phyloP scores from a whole-genome alignment of 2,797 vertebrate genomes.

The Rhabdophis nuchalis region DNA sequence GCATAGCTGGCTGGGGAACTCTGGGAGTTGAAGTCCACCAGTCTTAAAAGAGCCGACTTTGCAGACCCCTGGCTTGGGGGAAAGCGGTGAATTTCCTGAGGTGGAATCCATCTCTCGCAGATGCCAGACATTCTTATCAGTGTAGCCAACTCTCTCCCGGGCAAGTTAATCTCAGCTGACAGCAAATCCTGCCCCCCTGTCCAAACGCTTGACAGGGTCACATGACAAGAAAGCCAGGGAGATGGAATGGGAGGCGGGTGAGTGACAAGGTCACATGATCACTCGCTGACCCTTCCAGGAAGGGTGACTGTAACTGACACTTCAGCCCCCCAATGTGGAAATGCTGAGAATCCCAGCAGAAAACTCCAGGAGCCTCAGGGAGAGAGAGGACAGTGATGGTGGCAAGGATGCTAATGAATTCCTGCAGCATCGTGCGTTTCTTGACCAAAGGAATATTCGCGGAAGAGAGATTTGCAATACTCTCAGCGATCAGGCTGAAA shows the following conservation, averaged over 20 bases:
- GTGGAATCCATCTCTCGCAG: too few species aligned
- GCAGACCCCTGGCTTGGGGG: too few species aligned
- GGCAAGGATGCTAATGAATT: neutral
- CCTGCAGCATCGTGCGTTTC: neutral
- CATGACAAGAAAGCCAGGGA: conserved; percentile 36
- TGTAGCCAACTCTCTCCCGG: neutral
- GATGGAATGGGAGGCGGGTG: conserved; percentile 2
- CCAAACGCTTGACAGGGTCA: conserved; percentile 55
- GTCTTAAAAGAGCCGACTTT: too few species aligned
- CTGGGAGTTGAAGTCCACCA: too few species aligned
- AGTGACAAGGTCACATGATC: conserved; percentile 42
- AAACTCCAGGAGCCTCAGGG: neutral
- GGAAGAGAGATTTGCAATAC: neutral
- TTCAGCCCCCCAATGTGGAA: conserved; percentile 7
- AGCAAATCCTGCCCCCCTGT: conserved; percentile 40
- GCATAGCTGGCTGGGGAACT: too few species aligned
- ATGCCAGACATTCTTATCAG: neutral
- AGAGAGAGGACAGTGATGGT: neutral
- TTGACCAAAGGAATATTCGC: neutral
- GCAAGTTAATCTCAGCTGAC: conserved; percentile 34
- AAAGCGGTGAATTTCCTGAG: neutral
- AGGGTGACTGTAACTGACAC: conserved; percentile 44
- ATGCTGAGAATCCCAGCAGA: conserved; percentile 15
- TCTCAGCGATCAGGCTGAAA: neutral
- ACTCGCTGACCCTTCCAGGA: conserved; percentile 41